These are phyloP conservation scores for Centropyge bicolor DNA, from an alignment of 2,797 vertebrate genomes.

Conservation along the genomic window DNA sequence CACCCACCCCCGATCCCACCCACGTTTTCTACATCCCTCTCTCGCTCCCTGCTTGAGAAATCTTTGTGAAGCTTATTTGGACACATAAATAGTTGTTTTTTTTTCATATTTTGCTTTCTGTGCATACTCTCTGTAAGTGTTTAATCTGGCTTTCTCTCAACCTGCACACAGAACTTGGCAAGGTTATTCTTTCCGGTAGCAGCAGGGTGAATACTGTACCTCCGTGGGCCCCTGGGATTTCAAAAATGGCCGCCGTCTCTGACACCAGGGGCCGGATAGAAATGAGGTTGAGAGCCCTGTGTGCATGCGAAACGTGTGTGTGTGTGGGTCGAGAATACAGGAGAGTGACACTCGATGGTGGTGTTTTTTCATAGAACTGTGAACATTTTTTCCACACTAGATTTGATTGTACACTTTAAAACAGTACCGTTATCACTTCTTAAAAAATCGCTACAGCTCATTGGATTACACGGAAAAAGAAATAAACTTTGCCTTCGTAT, in stretches of 20 bases:
- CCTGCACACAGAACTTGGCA: constrained; percentile 51
- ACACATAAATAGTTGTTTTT: constrained; percentile 73
- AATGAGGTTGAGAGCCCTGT: constrained; percentile 45
- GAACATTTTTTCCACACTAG: constrained; percentile 73
- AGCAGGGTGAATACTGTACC: constrained; percentile 85
- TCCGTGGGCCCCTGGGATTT: constrained; percentile 85
- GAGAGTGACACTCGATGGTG: constrained; percentile 67
- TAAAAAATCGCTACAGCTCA: constrained; percentile 70
- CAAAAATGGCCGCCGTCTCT: constrained; percentile 62
- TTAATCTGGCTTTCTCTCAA: constrained; percentile 49
- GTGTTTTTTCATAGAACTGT: constrained; percentile 59
- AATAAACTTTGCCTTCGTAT: constrained; percentile 54
- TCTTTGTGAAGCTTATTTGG: constrained; percentile 81
- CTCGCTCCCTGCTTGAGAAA: constrained; percentile 81
- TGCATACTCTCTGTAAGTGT: constrained; percentile 60
- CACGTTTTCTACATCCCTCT: constrained; percentile 59
- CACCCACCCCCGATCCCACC: constrained; percentile 4
- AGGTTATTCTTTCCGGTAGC: constrained; percentile 82
- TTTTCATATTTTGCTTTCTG: constrained; percentile 45
- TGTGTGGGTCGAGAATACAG: constrained; percentile 60
- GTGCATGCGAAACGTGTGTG: constrained; percentile 52
- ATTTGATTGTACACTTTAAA: constrained; percentile 89
- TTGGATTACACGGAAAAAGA: constrained; percentile 58
- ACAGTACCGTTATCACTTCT: constrained; percentile 83
- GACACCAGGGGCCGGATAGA: constrained; percentile 34